These are phyloP conservation scores for Poeciliopsis turrubarensis DNA, from an alignment of 2,113 vertebrate genomes.

Conservation along the genomic window DNA sequence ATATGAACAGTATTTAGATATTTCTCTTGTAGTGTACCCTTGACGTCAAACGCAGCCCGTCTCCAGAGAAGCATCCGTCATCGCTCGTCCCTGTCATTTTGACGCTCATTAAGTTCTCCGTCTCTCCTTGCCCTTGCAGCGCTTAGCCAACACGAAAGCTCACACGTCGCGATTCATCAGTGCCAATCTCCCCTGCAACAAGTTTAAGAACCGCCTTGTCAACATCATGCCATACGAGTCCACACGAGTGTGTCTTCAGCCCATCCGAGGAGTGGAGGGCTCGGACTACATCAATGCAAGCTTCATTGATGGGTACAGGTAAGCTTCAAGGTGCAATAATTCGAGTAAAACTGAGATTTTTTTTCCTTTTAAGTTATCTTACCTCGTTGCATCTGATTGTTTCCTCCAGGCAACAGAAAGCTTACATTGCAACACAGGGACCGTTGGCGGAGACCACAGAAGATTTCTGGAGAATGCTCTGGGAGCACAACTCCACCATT, in stretches of 20 bases:
- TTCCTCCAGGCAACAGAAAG: constrained; percentile 91
- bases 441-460: constrained; percentile 98
- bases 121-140: constrained; percentile 72
- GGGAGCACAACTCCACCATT: constrained; percentile 99
- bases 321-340: constrained; percentile 6
- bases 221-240: constrained; percentile 99
- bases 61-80: constrained; percentile 4
- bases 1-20: neutral
- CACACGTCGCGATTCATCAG: constrained; percentile 99
- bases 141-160: constrained; percentile 98
- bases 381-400: neutral
- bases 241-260: constrained; percentile 96
- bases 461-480: constrained; percentile 99
- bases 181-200: constrained; percentile 99
- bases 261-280: constrained; percentile 97
- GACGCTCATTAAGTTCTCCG: neutral
- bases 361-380: neutral
- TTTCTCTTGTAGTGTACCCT: neutral
- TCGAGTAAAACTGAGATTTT: neutral
- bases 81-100: neutral
- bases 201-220: constrained; percentile 99
- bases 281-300: constrained; percentile 99
- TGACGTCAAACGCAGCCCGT: neutral
- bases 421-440: constrained; percentile 98
- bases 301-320: constrained; percentile 99